A percentile compares a stretch with the other conserved stretches of the same genome.
phyloP scores from a whole-genome alignment of 2,113 vertebrate species.

The Chaetorhynchus papuensis region DNA sequence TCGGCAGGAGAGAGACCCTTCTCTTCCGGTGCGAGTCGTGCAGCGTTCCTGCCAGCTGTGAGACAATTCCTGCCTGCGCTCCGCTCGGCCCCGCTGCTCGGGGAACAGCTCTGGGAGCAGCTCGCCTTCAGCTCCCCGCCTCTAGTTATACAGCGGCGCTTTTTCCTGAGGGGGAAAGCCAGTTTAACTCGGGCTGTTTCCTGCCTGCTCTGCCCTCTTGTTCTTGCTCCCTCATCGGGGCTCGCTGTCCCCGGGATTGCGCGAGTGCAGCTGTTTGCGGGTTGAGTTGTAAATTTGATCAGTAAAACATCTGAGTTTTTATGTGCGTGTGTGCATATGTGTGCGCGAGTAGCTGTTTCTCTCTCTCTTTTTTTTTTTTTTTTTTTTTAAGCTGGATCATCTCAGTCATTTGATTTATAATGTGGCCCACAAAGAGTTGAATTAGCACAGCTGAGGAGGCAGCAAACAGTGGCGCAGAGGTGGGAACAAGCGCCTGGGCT shows the following conservation, averaged over 20 bases:
- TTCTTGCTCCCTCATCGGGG: neutral
- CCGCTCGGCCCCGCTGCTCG: neutral
- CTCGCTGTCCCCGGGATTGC: neutral
- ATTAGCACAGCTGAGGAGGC: neutral
- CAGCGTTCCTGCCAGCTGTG: neutral
- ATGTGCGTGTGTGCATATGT: fast-evolving
- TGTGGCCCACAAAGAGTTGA: neutral
- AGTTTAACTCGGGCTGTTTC: neutral
- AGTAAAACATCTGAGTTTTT: neutral
- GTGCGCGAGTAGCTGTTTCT: neutral
- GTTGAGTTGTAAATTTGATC: neutral
- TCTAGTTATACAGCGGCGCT: neutral
- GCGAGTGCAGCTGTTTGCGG: neutral
- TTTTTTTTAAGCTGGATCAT: neutral
- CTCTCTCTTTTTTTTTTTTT: neutral
- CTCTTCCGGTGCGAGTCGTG: neutral
- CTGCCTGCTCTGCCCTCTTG: neutral
- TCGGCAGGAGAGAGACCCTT: neutral
- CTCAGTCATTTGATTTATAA: neutral
- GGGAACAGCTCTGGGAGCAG: neutral
- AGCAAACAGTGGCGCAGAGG: neutral
- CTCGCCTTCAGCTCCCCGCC: neutral
- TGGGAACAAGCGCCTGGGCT: neutral
- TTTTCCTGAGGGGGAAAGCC: neutral
- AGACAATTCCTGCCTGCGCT: neutral